Evolutionary conservation across 2,113 vertebrate genomes (phyloP).

Genomic region (Heteronetta atricapilla): DNA sequence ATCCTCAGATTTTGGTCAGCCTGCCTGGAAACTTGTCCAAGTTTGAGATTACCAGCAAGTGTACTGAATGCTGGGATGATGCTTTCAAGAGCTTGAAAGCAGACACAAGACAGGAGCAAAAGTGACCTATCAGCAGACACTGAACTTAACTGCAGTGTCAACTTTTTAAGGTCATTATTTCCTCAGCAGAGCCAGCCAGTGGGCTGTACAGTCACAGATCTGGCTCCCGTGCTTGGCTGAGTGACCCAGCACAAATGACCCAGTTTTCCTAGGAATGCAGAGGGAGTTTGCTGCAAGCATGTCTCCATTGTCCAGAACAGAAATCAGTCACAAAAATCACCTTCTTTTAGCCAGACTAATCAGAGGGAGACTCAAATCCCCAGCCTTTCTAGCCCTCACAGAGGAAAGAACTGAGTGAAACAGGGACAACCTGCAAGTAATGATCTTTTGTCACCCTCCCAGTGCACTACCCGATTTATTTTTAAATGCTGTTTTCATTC

Average conservation of each 20-base stretch:
- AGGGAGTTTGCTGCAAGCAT: neutral
- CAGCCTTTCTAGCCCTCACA: neutral
- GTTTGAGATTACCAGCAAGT: neutral
- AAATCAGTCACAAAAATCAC: neutral
- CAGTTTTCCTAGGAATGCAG: constrained; percentile 39
- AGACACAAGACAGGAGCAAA: neutral
- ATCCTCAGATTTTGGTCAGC: neutral
- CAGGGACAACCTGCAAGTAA: neutral
- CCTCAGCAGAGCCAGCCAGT: neutral
- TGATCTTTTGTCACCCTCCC: neutral
- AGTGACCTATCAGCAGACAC: neutral
- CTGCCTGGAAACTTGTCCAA: neutral
- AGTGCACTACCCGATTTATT: neutral
- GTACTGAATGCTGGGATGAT: neutral
- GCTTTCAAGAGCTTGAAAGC: neutral
- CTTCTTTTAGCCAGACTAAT: neutral
- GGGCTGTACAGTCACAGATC: neutral
- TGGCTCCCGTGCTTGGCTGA: neutral
- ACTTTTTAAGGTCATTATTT: neutral
- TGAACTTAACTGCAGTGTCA: neutral
- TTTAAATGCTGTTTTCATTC: constrained; percentile 17
- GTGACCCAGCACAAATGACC: neutral
- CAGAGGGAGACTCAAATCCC: neutral
- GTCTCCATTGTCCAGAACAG: neutral
- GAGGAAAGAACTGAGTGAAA: neutral